These are phyloP conservation scores for Gryon sp. DNA, from an alignment of 1,140 invertebrate genomes.

Conservation along the genomic window DNA sequence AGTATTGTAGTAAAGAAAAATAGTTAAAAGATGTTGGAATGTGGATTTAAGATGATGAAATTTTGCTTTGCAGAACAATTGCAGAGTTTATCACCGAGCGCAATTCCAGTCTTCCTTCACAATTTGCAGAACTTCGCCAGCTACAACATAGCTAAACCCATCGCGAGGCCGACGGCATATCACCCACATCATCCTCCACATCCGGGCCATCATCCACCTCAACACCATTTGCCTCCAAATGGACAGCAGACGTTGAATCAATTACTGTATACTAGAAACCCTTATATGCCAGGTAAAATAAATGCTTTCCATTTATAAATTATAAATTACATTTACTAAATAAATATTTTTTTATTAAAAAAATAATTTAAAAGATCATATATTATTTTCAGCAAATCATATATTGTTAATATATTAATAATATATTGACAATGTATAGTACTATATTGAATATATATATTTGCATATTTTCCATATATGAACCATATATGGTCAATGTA, in stretches of 20 bases:
- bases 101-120: conserved; percentile 75
- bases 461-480: too few relatives aligned
- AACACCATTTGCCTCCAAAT: conserved; percentile 75
- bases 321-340: too few relatives aligned
- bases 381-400: too few relatives aligned
- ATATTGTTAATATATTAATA: too few relatives aligned
- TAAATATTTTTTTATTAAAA: neutral
- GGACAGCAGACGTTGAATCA: conserved; percentile 80
- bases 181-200: conserved; percentile 76
- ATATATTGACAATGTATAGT: too few relatives aligned
- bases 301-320: too few relatives aligned
- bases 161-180: conserved; percentile 80
- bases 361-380: too few relatives aligned
- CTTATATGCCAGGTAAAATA: conserved; percentile 79
- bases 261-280: conserved; percentile 78
- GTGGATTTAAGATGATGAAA: neutral
- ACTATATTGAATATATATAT: too few relatives aligned
- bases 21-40: too few relatives aligned
- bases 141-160: conserved; percentile 80
- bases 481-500: too few relatives aligned
- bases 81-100: conserved; percentile 73
- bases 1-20: too few relatives aligned
- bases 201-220: conserved; percentile 77
- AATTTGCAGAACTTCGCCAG: conserved; percentile 76
- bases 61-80: conserved; percentile 73